These are phyloP conservation scores for Clinocottus analis DNA, from an alignment of 2,113 vertebrate species.

Conservation along the genomic window DNA sequence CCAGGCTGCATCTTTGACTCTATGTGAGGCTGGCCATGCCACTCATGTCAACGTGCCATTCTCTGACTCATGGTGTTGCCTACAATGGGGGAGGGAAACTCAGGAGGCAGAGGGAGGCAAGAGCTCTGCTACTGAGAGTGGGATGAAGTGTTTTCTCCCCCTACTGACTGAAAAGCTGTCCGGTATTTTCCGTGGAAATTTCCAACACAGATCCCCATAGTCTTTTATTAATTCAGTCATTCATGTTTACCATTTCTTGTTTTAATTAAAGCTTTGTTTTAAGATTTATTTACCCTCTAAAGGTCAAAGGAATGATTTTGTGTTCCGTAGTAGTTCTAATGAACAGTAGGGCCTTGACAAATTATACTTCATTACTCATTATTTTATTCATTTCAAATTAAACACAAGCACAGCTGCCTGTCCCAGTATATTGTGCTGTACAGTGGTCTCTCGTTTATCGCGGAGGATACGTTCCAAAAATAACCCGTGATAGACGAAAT, in stretches of 20 bases:
- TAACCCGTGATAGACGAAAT: too few relatives aligned
- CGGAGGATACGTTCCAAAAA: too few relatives aligned
- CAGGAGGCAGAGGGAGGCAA: slow-evolving; percentile 44
- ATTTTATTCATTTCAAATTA: not conserved
- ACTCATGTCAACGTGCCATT: slow-evolving; percentile 55
- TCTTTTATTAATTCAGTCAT: not conserved
- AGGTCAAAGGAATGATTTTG: not conserved
- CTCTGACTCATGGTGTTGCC: slow-evolving; percentile 76
- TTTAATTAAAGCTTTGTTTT: not conserved
- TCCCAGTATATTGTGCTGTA: not conserved
- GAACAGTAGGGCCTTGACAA: not conserved
- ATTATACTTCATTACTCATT: not conserved
- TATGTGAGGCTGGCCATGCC: slow-evolving; percentile 45
- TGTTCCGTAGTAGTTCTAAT: not conserved
- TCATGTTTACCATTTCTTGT: not conserved
- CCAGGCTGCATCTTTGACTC: slow-evolving; percentile 56
- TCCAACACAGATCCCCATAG: slow-evolving; percentile 32
- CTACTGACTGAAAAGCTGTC: slow-evolving; percentile 73
- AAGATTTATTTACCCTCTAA: not conserved
- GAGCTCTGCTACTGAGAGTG: slow-evolving; percentile 51
- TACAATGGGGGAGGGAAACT: slow-evolving; percentile 67
- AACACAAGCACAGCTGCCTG: not conserved
- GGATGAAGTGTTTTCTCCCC: slow-evolving; percentile 75
- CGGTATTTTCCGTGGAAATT: slow-evolving; percentile 51
- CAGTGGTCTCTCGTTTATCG: too few relatives aligned